Conservation (phyloP, 2,113 vertebrate genomes). For the Orthochromis malagaraziensis region DNA sequence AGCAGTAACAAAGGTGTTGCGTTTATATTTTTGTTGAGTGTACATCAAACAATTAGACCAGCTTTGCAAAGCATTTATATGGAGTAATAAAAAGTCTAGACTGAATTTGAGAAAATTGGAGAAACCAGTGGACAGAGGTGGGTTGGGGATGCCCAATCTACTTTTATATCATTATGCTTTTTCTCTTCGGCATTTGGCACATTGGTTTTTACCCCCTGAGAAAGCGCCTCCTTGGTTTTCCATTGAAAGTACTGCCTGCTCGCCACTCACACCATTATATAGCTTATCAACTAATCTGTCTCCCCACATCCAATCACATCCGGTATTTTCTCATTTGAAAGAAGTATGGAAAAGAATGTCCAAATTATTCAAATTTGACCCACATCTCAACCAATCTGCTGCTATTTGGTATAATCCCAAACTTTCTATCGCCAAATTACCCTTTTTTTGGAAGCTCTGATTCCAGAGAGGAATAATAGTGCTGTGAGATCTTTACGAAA, state of each 20-base stretch:
- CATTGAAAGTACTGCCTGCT: accelerated
- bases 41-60: not conserved
- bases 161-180: not conserved
- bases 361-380: not conserved
- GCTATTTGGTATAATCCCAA: not conserved
- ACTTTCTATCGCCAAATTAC: accelerated
- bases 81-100: too few species aligned
- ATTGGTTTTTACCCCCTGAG: not conserved
- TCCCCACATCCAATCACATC: accelerated
- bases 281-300: not conserved
- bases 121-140: too few species aligned
- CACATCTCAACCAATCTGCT: accelerated
- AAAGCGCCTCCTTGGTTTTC: accelerated
- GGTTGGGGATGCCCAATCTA: accelerated
- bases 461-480: accelerated
- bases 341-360: not conserved
- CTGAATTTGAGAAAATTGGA: accelerated
- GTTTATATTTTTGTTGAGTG: too few species aligned
- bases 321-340: accelerated
- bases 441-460: too few species aligned
- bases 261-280: accelerated
- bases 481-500: accelerated
- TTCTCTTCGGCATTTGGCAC: not conserved
- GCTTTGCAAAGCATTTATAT: not conserved
- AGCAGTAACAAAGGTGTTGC: too few species aligned